Base-by-base conservation (phyloP, 2,113 vertebrate species). In the Actenoides lindsayi region DNA sequence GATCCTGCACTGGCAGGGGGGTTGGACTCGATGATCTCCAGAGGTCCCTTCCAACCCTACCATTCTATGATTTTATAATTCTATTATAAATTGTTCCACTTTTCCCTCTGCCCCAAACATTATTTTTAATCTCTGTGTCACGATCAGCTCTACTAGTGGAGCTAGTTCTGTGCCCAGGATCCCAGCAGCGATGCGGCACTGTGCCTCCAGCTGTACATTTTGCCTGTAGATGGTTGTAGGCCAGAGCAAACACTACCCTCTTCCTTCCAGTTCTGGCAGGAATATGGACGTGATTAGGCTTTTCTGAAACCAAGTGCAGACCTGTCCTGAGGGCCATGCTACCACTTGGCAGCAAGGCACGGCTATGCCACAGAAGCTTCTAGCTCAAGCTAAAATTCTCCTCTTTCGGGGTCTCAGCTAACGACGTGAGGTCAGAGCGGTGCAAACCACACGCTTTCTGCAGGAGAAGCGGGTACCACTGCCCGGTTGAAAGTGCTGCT, bases 371-470 rank as follows among this genome's bases (percentile, higher is more conserved):
- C 6, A 13, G 62, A 56, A 87, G 2, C 46, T n/a, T 54, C 41
- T 23, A 63, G 35, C 35, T 37, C 37, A 57, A 44, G 28, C 9
- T n/a, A 5, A 51, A 75, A 48, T 57, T 54, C 68, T 87, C 35
- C 25, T 39, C 24, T 54, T 63, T 53, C 31, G 23, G 31, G 16
- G 27, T 82, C 39, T 71, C 9, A 0, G 21, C 31, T 35, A 48
- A 44, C 20, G 3, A 7, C 0, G 0, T 1, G 16, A 83, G n/a
- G 23, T 64, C 0, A 0, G 56, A 35, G 18, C 5, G 5, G 24
- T 16, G 6, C 27, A 54, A 64, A 80, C 19, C 37, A 10, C 11
- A 1, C 0, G 12, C 33, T 48, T 41, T 48, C 57, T 57, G 13
- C 28, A 37, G 57, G 54, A 46, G 23, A 50, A 42, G 30, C 35